Percentiles rank a stretch among this genome's conserved stretches.
Evolutionary conservation across 2,113 vertebrate species (phyloP).

Genomic region (Murina feae): DNA sequence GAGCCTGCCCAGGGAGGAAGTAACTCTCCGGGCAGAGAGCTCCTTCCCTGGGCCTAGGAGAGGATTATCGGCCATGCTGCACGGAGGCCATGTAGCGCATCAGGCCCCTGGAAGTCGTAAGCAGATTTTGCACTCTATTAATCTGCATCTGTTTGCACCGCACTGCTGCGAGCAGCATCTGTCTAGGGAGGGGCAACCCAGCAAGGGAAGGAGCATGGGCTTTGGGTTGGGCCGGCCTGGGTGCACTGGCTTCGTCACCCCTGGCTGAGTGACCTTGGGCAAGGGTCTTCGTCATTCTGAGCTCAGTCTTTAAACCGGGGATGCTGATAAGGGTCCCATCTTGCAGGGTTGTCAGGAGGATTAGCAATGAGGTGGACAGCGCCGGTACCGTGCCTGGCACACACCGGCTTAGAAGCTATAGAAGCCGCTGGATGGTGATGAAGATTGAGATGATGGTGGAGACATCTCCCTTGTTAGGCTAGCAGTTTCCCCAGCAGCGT

Average conservation of each 20-base stretch:
- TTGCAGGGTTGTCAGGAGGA: not conserved
- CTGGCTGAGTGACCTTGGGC: not conserved
- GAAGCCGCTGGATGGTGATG: not conserved
- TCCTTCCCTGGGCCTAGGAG: not conserved
- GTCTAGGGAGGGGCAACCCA: not conserved
- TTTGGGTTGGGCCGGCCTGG: not conserved
- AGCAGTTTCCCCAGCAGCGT: not conserved
- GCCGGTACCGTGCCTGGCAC: not conserved
- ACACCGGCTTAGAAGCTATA: not conserved
- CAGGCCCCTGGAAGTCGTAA: slow-evolving; percentile 16
- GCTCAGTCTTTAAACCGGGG: not conserved
- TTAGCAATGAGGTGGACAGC: not conserved
- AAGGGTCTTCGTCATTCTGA: not conserved
- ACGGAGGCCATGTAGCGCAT: not conserved
- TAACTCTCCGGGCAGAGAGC: not conserved
- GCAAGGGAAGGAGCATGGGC: not conserved
- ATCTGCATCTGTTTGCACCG: slow-evolving; percentile 29
- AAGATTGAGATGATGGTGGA: no score
- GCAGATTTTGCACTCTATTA: slow-evolving; percentile 55
- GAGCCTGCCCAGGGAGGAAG: not conserved
- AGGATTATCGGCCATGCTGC: not conserved
- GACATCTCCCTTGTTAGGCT: not conserved
- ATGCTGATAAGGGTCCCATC: not conserved
- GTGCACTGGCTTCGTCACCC: not conserved
- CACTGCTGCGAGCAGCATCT: slow-evolving; percentile 17